Base-by-base conservation (phyloP, 1,140 invertebrate genomes). In the Drosophila jambulina region DNA sequence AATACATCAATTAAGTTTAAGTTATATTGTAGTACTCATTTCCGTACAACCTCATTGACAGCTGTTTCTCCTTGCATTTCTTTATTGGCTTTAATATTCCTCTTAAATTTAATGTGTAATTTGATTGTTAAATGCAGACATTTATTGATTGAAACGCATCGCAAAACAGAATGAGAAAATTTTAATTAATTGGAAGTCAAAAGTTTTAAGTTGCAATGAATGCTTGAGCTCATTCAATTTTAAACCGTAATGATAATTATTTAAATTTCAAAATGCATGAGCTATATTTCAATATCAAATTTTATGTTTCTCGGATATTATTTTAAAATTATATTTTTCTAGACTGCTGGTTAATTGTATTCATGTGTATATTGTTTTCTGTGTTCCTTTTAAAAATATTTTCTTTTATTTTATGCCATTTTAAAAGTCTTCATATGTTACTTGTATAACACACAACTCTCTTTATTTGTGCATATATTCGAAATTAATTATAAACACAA, bases 361-460 rank as follows among this genome's bases (percentile, higher is more conserved):
- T 40, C 9, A n/a, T 40, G 32, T 12, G 32, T 12, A 1, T 2
- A 32, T 32, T 12, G 10, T 10, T 32, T 12, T 32, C 10, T 12
- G 32, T 32, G 10, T 32, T 32, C 29, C 3, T 32, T 32, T 32
- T 10, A 32, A n/a, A n/a, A 49, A 15, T 12, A 29, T 40, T 49
- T 49, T 6, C n/a, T 13, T 53, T 1, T 21, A 56, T 29, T 56
- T 29, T n/a, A 45, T 49, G 27, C 5, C n/a, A 13, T 19, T 15
- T 19, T n/a, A 53, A 57, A 32, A 19, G 27, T 10, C 36, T 49
- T 53, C 13, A 36, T 36, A 6, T 54, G 6, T 29, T 12, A 48
- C 64, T 70, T 75, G 46, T 75, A 54, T 75, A 27, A 70, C n/a
- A 53, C 43, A 34, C 19, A 23, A 48, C 43, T 57, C 32, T 51